Conservation (phyloP, 2,888 invertebrate species). For the Cyclophora punctaria region DNA sequence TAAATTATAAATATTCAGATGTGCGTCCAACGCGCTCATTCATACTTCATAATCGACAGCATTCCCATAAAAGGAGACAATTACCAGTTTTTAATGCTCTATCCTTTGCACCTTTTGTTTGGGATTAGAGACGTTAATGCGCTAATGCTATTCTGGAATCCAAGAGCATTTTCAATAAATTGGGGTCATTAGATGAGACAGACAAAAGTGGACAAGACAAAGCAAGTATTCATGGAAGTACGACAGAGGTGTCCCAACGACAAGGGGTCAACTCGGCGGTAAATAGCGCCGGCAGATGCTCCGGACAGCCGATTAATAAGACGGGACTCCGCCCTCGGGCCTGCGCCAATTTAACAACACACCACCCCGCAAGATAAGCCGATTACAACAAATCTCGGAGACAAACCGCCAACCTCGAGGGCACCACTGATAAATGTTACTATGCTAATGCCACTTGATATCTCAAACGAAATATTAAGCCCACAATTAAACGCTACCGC, state of each 20-base stretch:
- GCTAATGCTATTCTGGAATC: neutral
- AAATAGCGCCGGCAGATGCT: slow-evolving; percentile 64
- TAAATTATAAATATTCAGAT: slow-evolving; percentile 3
- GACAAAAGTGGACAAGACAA: slow-evolving; percentile 2
- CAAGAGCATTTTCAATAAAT: slow-evolving; percentile 10
- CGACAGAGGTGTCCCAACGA: slow-evolving; percentile 24
- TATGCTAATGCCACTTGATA: slow-evolving; percentile 35
- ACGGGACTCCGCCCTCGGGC: slow-evolving; percentile 51
- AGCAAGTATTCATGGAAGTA: no score
- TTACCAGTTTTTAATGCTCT: slow-evolving; percentile 15
- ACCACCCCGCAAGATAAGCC: slow-evolving; percentile 48
- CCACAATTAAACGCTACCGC: no score
- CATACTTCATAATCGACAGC: slow-evolving; percentile 10
- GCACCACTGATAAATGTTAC: slow-evolving; percentile 25
- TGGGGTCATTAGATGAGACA: slow-evolving; percentile 14
- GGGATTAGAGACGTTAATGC: neutral
- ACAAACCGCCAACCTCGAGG: slow-evolving; percentile 33
- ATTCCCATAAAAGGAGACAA: slow-evolving; percentile 14
- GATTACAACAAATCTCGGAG: slow-evolving; percentile 48
- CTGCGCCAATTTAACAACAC: slow-evolving; percentile 49
- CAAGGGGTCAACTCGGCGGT: slow-evolving; percentile 57
- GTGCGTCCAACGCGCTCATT: slow-evolving; percentile 1
- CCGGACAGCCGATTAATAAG: slow-evolving; percentile 73
- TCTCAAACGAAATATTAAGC: slow-evolving; percentile 13
- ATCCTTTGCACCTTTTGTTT: slow-evolving; percentile 14